phyloP scores from a whole-genome alignment of 1,140 invertebrate species.

The Subanguina moxae region DNA sequence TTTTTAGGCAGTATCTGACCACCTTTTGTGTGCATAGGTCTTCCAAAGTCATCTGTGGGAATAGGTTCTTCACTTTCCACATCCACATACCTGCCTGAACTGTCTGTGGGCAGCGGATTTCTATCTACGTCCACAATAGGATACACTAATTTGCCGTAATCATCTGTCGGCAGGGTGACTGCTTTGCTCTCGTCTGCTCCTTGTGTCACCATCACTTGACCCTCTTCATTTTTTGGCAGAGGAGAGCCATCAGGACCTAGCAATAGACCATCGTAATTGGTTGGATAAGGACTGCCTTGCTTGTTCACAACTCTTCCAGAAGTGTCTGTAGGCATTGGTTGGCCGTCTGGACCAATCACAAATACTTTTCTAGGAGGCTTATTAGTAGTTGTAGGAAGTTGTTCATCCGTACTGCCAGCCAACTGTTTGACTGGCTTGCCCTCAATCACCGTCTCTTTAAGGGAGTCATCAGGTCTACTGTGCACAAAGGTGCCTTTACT shows the following conservation, averaged over 20 bases:
- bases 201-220: not conserved
- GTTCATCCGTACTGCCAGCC: not conserved
- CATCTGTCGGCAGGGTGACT: constrained; percentile 41
- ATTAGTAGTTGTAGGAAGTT: not conserved
- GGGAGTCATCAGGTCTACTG: not conserved
- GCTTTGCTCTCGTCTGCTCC: not conserved
- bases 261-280: constrained; percentile 16
- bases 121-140: constrained; percentile 46
- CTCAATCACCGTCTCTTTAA: not conserved
- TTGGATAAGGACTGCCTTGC: constrained; percentile 27
- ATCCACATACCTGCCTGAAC: constrained; percentile 25
- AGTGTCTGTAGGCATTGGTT: constrained; percentile 39
- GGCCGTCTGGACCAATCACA: constrained; percentile 31
- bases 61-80: constrained; percentile 26
- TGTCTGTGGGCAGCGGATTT: constrained; percentile 42
- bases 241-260: constrained; percentile 35
- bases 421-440: constrained; percentile 4
- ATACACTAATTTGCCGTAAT: constrained; percentile 44
- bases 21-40: constrained; percentile 27
- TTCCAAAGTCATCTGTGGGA: constrained; percentile 36
- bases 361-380: too few relatives aligned
- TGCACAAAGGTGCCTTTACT: too few relatives aligned
- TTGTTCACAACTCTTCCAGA: constrained; percentile 27
- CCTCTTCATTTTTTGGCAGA: constrained; percentile 32
- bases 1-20: constrained; percentile 20